Base-by-base conservation (phyloP, 2,888 invertebrate species). In the Stegana nigrithorax region DNA sequence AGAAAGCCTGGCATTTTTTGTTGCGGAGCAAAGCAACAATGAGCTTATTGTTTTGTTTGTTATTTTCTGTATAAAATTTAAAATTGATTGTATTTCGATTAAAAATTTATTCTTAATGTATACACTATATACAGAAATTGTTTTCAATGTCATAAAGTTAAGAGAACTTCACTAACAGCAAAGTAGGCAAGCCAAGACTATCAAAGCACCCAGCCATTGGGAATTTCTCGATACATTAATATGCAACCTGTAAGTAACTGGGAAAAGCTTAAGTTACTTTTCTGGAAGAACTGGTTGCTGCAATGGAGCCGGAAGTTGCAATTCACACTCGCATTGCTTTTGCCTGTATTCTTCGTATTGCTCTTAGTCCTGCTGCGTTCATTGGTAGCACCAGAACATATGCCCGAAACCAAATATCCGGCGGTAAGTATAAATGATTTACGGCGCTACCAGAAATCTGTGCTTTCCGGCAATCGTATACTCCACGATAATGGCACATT, bases 271-370 rank as follows among this genome's bases (percentile, higher is more conserved):
- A 67, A 59, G 61, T 45, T 69, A 6, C 61, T 69, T 6, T 8
- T 69, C 0, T 69, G 69, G 69, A 69, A 69, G 21, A 69, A 69
- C 3, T 67, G 65, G 65, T 4, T 63, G 7, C 47, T 69, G 4
- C 67, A 69, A 58, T 58, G 63, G 61, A 67, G 65, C 14, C 51
- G 61, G 21, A 69, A 69, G 23, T 1, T 59, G 0, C 69, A 69
- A 23, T n/a, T 65, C 0, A 1, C 27, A 6, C 32, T 21, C 4
- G 36, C 53, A 36, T n/a, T 55, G 10, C 10, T 32, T 4, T 6
- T 55, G 8, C 53, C 53, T 4, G 21, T 55, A 17, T 6, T 55
- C n/a, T 55, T 55, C 21, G 32, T 36, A 2, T 32, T 36, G 10
- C n/a, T 55, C 17, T 21, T 69, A 2, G 47, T 69, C 0, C 0